These are phyloP conservation scores for Chloroceryle inda DNA, from an alignment of 2,797 vertebrate species.

Conservation along the genomic window DNA sequence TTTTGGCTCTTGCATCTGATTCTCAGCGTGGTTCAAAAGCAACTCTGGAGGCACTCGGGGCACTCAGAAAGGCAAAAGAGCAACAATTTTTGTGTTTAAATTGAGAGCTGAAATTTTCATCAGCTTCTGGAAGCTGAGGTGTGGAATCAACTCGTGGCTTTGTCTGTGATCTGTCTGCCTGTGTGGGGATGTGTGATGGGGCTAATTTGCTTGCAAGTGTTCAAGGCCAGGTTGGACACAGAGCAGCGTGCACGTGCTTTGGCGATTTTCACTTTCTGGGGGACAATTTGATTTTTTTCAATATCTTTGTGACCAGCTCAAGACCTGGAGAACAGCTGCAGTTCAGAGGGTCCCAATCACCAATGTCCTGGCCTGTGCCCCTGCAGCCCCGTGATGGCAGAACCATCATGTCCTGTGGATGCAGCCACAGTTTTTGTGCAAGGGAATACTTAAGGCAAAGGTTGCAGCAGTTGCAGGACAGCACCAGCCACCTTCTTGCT, in stretches of 20 bases:
- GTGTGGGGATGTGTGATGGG: not conserved
- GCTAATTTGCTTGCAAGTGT: not conserved
- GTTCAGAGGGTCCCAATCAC: not conserved
- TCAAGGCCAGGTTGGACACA: not conserved
- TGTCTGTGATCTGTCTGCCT: not conserved
- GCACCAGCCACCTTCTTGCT: not conserved
- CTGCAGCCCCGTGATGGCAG: not conserved
- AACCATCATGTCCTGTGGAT: not conserved
- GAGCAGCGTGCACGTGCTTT: rapidly evolving
- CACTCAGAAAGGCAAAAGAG: not conserved
- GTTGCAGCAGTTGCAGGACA: not conserved
- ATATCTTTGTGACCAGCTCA: not conserved
- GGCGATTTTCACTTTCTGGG: rapidly evolving
- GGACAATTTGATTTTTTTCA: not conserved
- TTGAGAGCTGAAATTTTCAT: not conserved
- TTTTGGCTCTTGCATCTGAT: conserved; percentile 4
- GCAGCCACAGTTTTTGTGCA: not conserved
- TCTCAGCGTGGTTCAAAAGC: conserved; percentile 31
- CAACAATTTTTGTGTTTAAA: not conserved
- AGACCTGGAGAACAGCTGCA: not conserved
- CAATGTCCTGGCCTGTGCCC: not conserved
- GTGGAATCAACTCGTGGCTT: not conserved
- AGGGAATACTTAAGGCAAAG: not conserved
- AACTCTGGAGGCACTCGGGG: not conserved
- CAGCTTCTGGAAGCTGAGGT: not conserved